Conservation (phyloP, 2,113 vertebrate genomes). For the Campylomormyrus tamandua region DNA sequence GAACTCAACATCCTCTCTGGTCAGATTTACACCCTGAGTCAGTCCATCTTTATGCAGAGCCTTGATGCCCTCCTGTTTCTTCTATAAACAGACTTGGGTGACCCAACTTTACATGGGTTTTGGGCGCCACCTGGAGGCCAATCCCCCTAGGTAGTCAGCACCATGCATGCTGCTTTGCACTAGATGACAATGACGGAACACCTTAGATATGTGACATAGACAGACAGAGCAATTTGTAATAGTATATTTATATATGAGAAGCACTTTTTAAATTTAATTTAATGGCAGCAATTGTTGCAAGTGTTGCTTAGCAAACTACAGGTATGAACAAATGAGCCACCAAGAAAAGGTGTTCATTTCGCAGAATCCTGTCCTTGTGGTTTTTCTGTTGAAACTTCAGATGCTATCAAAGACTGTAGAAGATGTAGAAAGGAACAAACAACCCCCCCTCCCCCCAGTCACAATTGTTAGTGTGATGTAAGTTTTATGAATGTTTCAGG, state of each 20-base stretch:
- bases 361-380: not conserved
- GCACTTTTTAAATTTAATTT: not conserved
- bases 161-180: not conserved
- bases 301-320: not conserved
- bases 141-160: too few species aligned
- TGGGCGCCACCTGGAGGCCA: conserved; percentile 56
- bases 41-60: conserved; percentile 34
- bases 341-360: not conserved
- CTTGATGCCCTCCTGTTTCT: conserved; percentile 56
- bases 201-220: not conserved
- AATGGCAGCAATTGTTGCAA: not conserved
- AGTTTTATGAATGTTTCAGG: not conserved
- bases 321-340: not conserved
- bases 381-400: not conserved
- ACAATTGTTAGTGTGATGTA: not conserved
- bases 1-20: conserved; percentile 22
- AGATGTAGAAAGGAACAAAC: not conserved
- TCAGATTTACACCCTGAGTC: conserved; percentile 8
- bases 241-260: not conserved
- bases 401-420: not conserved
- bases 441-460: not conserved
- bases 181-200: not conserved
- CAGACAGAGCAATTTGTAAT: not conserved
- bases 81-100: conserved; percentile 52
- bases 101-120: conserved; percentile 38